Percentiles rank a stretch among this genome's conserved stretches.
phyloP scores from a whole-genome alignment of 2,888 invertebrate genomes.

The Phymatocera aterrima region DNA sequence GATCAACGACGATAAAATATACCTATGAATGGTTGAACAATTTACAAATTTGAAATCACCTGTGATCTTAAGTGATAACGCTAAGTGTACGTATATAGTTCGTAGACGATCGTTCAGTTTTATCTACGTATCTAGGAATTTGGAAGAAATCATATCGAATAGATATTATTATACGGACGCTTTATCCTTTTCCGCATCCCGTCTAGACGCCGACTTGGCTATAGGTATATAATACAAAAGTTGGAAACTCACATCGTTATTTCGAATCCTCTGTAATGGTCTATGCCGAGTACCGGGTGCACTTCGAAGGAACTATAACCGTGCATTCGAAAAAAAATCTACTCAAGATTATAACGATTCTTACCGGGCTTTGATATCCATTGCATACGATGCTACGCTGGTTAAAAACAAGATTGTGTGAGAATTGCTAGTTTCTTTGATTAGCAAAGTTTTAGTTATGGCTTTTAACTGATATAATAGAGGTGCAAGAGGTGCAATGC shows the following conservation, averaged over 20 bases:
- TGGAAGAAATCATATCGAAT: not conserved
- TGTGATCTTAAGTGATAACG: too few relatives aligned
- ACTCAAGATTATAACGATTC: not conserved
- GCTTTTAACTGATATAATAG: too few relatives aligned
- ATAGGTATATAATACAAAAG: not conserved
- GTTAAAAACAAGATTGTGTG: not conserved
- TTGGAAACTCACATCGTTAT: slow-evolving; percentile 18
- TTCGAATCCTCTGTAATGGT: not conserved
- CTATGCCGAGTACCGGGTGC: not conserved
- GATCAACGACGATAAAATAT: too few relatives aligned
- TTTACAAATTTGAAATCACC: too few relatives aligned
- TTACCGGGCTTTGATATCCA: not conserved
- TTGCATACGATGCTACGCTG: not conserved
- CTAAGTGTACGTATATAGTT: not conserved
- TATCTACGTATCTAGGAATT: not conserved
- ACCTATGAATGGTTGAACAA: too few relatives aligned
- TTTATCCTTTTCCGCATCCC: not conserved
- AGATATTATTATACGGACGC: not conserved
- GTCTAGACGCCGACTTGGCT: slow-evolving; percentile 22
- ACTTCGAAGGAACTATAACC: not conserved
- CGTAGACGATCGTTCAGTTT: not conserved
- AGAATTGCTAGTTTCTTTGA: not conserved
- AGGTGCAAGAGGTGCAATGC: too few relatives aligned
- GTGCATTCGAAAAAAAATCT: not conserved
- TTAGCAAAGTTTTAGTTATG: too few relatives aligned